Percentiles rank a stretch among this genome's conserved stretches.
Conservation (phyloP, 2,797 vertebrate genomes). For the Leuciscus waleckii region DNA sequence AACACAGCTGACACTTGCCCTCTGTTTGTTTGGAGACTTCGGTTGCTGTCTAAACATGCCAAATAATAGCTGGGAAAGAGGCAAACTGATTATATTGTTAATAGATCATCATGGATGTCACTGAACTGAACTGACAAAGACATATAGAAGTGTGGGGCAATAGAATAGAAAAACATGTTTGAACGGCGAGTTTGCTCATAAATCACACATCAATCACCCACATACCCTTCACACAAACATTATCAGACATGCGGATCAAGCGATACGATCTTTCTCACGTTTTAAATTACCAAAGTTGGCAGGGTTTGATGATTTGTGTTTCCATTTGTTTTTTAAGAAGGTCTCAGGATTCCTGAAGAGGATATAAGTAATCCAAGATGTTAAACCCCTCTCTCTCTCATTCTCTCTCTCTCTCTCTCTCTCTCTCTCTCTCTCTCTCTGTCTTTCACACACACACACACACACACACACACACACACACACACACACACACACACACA, state of each 20-base stretch:
- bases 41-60: slow-evolving; percentile 27
- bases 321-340: slow-evolving; percentile 22
- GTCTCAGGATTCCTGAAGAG: neutral
- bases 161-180: neutral
- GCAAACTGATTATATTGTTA: neutral
- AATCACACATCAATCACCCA: neutral
- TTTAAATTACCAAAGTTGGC: slow-evolving; percentile 29
- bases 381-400: neutral
- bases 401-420: too few relatives aligned
- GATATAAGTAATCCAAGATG: slow-evolving; percentile 31
- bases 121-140: neutral
- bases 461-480: too few relatives aligned
- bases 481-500: too few relatives aligned
- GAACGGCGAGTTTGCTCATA: neutral
- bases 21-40: slow-evolving; percentile 39
- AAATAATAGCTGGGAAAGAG: slow-evolving; percentile 8
- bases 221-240: neutral
- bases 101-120: neutral
- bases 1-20: slow-evolving; percentile 44
- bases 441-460: too few relatives aligned
- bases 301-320: slow-evolving; percentile 17
- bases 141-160: neutral
- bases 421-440: too few relatives aligned
- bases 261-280: slow-evolving; percentile 27
- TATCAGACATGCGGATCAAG: slow-evolving; percentile 10